These are phyloP conservation scores for Procambarus clarkii DNA, from an alignment of 1,140 invertebrate species.

Conservation along the genomic window DNA sequence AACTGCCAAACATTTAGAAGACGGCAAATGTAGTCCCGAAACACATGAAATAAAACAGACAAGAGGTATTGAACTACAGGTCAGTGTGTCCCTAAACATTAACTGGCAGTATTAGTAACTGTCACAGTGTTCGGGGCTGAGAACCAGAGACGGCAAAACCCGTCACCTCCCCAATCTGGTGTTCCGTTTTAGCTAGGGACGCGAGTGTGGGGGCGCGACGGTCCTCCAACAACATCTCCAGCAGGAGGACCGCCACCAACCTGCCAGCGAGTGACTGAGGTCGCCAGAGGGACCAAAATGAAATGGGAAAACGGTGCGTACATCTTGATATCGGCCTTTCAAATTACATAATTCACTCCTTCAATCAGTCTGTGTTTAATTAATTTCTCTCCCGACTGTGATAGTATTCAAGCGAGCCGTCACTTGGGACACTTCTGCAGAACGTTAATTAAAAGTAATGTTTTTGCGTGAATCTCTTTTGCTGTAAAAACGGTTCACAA, in stretches of 20 bases:
- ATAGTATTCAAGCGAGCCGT: slow-evolving; percentile 7
- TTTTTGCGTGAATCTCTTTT: neutral
- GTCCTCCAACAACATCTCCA: neutral
- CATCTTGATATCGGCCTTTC: slow-evolving; percentile 18
- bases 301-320: slow-evolving; percentile 10
- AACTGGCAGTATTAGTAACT: too few species aligned
- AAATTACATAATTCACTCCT: slow-evolving; percentile 38
- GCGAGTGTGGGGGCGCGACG: neutral
- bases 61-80: too few species aligned
- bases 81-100: too few species aligned
- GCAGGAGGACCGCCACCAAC: neutral
- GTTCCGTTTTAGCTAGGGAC: too few species aligned
- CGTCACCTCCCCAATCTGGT: too few species aligned
- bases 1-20: too few species aligned
- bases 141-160: too few species aligned
- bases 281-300: neutral
- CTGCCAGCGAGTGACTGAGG: slow-evolving; percentile 2
- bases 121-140: too few species aligned
- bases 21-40: too few species aligned
- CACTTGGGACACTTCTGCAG: neutral
- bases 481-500: neutral
- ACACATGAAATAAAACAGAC: too few species aligned
- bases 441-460: slow-evolving; percentile 46
- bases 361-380: slow-evolving; percentile 51
- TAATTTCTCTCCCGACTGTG: slow-evolving; percentile 28